Evolutionary conservation across 2,888 invertebrate genomes (phyloP).

Genomic region (Ornithoptera alexandrae): DNA sequence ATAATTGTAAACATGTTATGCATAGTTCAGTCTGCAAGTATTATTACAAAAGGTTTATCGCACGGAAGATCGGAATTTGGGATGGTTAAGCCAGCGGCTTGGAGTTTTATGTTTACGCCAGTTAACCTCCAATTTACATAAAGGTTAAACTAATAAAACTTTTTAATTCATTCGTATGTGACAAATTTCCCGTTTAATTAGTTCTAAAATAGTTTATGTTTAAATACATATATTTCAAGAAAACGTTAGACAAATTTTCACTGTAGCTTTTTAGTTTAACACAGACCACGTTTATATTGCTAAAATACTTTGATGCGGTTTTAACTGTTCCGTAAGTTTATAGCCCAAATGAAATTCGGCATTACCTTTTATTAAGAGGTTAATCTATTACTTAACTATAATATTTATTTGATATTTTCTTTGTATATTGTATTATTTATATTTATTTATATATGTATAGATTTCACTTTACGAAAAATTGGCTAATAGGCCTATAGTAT

Average conservation of each 20-base stretch:
- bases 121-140: constrained; percentile 20
- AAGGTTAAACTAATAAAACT: constrained; percentile 16
- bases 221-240: too few species aligned
- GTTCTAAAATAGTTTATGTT: neutral
- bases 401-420: too few species aligned
- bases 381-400: too few species aligned
- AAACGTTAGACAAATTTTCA: too few species aligned
- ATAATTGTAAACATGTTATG: constrained; percentile 1
- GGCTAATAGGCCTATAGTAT: too few species aligned
- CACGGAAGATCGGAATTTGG: neutral
- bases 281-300: neutral
- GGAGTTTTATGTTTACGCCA: constrained; percentile 3
- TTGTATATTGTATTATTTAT: too few species aligned
- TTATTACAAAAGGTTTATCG: constrained; percentile 4
- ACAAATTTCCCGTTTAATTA: constrained; percentile 7
- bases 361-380: too few species aligned
- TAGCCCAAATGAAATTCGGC: too few species aligned
- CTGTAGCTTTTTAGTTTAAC: neutral
- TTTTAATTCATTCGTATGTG: constrained; percentile 2
- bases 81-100: neutral
- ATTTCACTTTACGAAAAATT: too few species aligned
- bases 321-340: too few species aligned
- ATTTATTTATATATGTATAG: too few species aligned
- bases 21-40: constrained; percentile 2
- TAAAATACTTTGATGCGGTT: too few species aligned